Conservation (phyloP, 2,797 vertebrate genomes). For the Ctenopoma multispine region DNA sequence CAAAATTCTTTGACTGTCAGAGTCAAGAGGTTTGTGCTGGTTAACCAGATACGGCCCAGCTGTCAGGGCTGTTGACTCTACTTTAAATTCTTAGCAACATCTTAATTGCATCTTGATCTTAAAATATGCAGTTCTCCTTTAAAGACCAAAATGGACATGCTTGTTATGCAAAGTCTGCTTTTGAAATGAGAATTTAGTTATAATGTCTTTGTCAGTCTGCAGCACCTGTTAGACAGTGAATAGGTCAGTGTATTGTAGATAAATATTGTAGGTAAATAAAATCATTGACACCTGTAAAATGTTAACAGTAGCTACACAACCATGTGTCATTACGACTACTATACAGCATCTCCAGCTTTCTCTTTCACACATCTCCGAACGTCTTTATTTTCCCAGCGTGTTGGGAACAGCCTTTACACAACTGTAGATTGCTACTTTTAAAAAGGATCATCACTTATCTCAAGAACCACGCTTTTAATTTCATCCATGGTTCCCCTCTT, state of each 20-base stretch:
- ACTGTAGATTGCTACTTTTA: conserved; percentile 13
- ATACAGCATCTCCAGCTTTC: background rate
- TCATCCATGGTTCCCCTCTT: conserved; percentile 75
- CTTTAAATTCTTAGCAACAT: conserved; percentile 23
- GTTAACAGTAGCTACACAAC: background rate
- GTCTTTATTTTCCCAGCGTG: conserved; percentile 16
- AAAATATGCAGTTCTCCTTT: conserved; percentile 26
- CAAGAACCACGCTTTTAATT: conserved; percentile 70
- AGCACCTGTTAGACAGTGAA: background rate
- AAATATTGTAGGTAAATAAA: background rate
- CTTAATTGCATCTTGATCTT: conserved; percentile 26
- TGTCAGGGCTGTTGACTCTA: conserved; percentile 37
- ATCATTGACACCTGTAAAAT: conserved; percentile 1
- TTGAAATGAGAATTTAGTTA: conserved; percentile 18
- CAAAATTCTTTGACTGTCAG: background rate
- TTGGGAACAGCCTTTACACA: conserved; percentile 32
- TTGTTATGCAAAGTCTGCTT: conserved; percentile 30
- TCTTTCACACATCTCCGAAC: background rate
- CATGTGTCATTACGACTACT: background rate
- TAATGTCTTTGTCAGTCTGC: conserved; percentile 4
- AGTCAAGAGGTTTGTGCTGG: background rate
- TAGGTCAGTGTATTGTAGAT: background rate
- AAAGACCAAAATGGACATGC: conserved; percentile 15
- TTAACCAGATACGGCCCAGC: conserved; percentile 19
- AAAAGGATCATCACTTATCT: conserved; percentile 53